A percentile compares a stretch with the other conserved stretches of the same genome.
These are phyloP conservation scores for Neuroscelio doddi DNA, from an alignment of 2,888 invertebrate genomes.

Conservation along the genomic window DNA sequence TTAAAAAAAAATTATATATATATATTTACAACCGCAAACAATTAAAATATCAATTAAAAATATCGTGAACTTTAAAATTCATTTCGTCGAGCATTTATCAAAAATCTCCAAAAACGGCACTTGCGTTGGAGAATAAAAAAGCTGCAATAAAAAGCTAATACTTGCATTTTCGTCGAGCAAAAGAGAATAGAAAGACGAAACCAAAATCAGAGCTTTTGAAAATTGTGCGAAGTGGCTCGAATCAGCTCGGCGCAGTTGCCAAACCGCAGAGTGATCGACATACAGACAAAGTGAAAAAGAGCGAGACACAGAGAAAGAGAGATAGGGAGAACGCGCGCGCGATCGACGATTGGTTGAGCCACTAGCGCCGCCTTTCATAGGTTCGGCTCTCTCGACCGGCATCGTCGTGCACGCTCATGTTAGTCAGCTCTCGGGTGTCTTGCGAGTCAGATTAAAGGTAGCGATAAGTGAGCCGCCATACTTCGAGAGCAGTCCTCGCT, in stretches of 20 bases:
- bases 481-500: constrained; percentile 26
- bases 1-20: too few species aligned
- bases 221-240: too few species aligned
- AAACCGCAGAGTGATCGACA: neutral
- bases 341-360: constrained; percentile 46
- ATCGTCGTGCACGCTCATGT: neutral
- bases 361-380: constrained; percentile 50
- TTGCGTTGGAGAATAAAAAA: too few species aligned
- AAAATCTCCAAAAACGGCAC: too few species aligned
- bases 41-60: neutral
- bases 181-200: too few species aligned
- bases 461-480: constrained; percentile 1
- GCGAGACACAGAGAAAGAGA: neutral
- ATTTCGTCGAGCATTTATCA: too few species aligned
- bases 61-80: neutral
- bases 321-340: constrained; percentile 13
- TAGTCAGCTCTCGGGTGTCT: constrained; percentile 59
- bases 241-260: neutral
- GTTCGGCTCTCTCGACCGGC: neutral
- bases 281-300: constrained; percentile 1
- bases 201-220: too few species aligned
- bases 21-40: neutral
- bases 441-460: constrained; percentile 55
- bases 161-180: too few species aligned
- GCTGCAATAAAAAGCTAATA: too few species aligned